Evolutionary conservation across 2,113 vertebrate genomes (phyloP).

Genomic region (Argyrosomus japonicus): DNA sequence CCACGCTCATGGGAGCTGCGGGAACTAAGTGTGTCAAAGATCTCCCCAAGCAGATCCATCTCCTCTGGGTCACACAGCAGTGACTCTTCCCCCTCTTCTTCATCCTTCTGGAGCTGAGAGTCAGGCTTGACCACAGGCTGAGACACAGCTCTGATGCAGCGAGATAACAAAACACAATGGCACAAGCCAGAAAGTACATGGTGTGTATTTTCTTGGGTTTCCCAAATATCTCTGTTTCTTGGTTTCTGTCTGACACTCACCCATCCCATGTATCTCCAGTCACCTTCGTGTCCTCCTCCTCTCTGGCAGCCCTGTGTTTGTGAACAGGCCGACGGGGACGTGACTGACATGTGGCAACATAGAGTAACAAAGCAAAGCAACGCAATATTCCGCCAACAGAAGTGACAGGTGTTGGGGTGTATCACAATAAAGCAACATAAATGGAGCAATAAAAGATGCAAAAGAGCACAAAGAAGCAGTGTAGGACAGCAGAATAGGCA

Average conservation of each 20-base stretch:
- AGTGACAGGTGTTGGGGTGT: not conserved
- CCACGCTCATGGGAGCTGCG: constrained; percentile 76
- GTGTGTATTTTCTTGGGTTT: no score
- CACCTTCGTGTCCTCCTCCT: constrained; percentile 31
- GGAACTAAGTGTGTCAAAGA: constrained; percentile 89
- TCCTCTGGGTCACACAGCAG: constrained; percentile 82
- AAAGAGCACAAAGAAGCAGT: constrained; percentile 25
- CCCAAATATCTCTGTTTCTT: not conserved
- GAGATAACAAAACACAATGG: not conserved
- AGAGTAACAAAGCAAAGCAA: constrained; percentile 25
- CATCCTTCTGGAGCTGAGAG: constrained; percentile 55
- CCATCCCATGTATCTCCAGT: constrained; percentile 63
- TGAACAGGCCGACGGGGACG: constrained; percentile 83
- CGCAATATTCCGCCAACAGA: not conserved
- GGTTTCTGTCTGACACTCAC: constrained; percentile 43
- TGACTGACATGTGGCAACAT: constrained; percentile 74
- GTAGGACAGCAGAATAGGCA: not conserved
- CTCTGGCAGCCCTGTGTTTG: constrained; percentile 48
- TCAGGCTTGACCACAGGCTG: constrained; percentile 52
- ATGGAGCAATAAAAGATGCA: constrained; percentile 13
- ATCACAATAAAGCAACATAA: constrained; percentile 13
- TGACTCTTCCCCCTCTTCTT: constrained; percentile 75
- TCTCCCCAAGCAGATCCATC: constrained; percentile 91
- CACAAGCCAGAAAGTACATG: constrained; percentile 11
- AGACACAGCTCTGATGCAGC: constrained; percentile 46